Percentiles rank a stretch among this genome's conserved stretches.
These are phyloP conservation scores for Drosophila teissieri DNA, from an alignment of 1,140 invertebrate species.

Conservation along the genomic window DNA sequence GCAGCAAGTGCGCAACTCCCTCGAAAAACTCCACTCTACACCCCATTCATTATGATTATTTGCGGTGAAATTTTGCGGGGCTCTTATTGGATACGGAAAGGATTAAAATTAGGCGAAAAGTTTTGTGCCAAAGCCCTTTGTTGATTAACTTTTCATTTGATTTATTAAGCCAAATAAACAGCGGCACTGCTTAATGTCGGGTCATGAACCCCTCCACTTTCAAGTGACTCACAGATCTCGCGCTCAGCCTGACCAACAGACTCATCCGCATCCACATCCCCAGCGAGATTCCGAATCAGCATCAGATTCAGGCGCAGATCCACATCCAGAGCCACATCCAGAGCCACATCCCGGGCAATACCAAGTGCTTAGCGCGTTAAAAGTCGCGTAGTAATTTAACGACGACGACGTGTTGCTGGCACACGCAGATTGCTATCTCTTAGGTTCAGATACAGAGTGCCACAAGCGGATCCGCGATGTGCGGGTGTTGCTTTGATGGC, in stretches of 20 bases:
- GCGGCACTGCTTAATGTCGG: slow-evolving; percentile 45
- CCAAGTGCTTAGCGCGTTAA: slow-evolving; percentile 74
- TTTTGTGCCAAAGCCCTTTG: slow-evolving; percentile 63
- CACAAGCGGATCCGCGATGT: slow-evolving; percentile 42
- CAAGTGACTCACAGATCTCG: slow-evolving; percentile 32
- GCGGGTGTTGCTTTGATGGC: slow-evolving; percentile 72
- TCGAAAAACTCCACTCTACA: neutral
- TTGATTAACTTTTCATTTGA: slow-evolving; percentile 82
- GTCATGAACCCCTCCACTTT: slow-evolving; percentile 62
- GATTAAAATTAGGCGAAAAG: slow-evolving; percentile 83
- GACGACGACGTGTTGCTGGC: slow-evolving; percentile 74
- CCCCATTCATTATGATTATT: slow-evolving; percentile 82
- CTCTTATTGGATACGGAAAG: slow-evolving; percentile 79
- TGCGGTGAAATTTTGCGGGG: slow-evolving; percentile 80
- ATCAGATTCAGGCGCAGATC: slow-evolving; percentile 8
- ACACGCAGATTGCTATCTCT: slow-evolving; percentile 70
- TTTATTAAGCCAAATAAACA: slow-evolving; percentile 75
- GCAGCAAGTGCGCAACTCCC: slow-evolving; percentile 7
- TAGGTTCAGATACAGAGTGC: slow-evolving; percentile 59
- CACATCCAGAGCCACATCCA: slow-evolving; percentile 10
- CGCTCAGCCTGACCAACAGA: slow-evolving; percentile 23
- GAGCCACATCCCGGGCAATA: slow-evolving; percentile 5
- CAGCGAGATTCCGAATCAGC: neutral
- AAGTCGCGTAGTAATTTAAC: slow-evolving; percentile 80
- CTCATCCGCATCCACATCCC: slow-evolving; percentile 15